phyloP scores from a whole-genome alignment of 2,113 vertebrate genomes.

The Ondatra zibethicus region DNA sequence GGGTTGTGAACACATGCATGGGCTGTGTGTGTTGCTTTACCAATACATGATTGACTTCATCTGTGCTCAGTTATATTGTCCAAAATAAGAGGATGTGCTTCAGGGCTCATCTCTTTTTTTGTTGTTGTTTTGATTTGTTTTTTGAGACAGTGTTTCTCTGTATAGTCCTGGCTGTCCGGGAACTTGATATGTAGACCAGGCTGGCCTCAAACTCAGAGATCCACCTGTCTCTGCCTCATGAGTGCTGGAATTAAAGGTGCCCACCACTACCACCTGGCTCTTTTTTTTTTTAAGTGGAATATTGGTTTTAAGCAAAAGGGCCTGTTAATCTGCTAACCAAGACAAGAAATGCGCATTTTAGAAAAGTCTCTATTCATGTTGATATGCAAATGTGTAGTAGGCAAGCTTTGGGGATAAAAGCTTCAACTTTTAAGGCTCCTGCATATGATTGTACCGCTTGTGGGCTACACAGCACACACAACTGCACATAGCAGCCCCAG shows the following conservation, averaged over 20 bases:
- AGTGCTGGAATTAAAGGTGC: background rate
- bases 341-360: background rate
- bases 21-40: background rate
- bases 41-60: conserved; percentile 77
- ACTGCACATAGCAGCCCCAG: background rate
- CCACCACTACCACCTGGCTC: background rate
- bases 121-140: no score
- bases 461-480: background rate
- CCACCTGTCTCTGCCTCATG: background rate
- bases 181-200: no score
- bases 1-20: conserved; percentile 68
- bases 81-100: conserved; percentile 57
- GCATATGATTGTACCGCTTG: background rate
- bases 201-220: background rate
- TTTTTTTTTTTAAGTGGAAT: conserved; percentile 45
- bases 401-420: background rate
- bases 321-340: conserved; percentile 76
- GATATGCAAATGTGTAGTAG: conserved; percentile 2
- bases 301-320: conserved; percentile 82
- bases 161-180: no score
- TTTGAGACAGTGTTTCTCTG: no score
- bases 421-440: background rate
- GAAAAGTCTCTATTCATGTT: background rate
- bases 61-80: conserved; percentile 76
- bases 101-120: conserved; percentile 56